These are phyloP conservation scores for Dreissena rostriformis DNA, from an alignment of 1,140 invertebrate species.

Conservation along the genomic window DNA sequence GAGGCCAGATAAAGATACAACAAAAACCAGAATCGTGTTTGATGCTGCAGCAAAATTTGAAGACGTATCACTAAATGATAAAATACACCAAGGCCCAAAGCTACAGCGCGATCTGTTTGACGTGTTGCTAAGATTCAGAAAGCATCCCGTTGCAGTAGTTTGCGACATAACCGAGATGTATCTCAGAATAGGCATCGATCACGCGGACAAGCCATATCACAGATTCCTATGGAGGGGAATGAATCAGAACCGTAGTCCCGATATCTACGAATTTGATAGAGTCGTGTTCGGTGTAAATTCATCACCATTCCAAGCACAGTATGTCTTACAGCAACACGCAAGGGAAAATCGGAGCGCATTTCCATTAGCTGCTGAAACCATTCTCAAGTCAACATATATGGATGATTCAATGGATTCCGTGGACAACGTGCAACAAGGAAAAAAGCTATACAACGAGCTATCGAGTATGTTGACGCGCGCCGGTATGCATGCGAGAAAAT, in stretches of 20 bases:
- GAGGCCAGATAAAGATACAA: constrained; percentile 37
- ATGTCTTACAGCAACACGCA: too few relatives aligned
- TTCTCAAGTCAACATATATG: too few relatives aligned
- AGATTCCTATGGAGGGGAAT: constrained; percentile 40
- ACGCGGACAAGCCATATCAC: constrained; percentile 28
- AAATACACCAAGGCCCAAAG: constrained; percentile 13
- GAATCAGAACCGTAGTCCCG: too few relatives aligned
- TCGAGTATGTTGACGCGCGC: background rate
- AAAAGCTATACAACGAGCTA: too few relatives aligned
- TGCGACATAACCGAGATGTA: constrained; percentile 55
- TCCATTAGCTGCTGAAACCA: too few relatives aligned
- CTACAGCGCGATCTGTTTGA: constrained; percentile 18
- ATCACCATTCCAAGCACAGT: too few relatives aligned
- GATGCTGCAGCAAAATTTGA: constrained; percentile 29
- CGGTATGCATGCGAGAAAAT: too few relatives aligned
- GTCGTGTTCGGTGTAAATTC: too few relatives aligned
- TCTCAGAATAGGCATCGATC: constrained; percentile 23
- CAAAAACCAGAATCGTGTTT: constrained; percentile 18
- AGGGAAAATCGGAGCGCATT: too few relatives aligned
- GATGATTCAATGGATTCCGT: too few relatives aligned
- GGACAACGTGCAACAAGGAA: too few relatives aligned
- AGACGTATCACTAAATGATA: constrained; percentile 12
- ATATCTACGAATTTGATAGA: background rate
- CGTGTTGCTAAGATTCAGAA: constrained; percentile 61
- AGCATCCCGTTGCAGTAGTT: constrained; percentile 46